Percentiles rank a stretch among this genome's conserved stretches.
phyloP scores from a whole-genome alignment of 1,140 invertebrate species.

The Calycopis cecrops region DNA sequence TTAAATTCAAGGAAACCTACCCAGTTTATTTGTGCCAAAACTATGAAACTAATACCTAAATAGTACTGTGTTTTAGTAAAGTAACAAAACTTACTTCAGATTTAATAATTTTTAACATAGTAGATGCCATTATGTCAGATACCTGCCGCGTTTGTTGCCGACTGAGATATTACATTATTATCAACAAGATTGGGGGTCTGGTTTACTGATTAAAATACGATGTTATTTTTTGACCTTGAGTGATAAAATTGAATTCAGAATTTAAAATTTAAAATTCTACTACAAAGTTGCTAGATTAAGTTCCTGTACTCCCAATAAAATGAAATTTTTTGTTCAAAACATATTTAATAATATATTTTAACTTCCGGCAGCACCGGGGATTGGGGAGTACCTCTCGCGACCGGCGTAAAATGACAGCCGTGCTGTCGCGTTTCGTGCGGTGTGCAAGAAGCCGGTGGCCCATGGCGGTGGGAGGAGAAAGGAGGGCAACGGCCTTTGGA shows the following conservation, averaged over 20 bases:
- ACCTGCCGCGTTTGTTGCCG: slow-evolving; percentile 3
- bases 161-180: slow-evolving; percentile 8
- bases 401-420: too few species aligned
- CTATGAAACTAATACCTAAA: not conserved
- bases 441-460: too few species aligned
- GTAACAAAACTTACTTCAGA: slow-evolving; percentile 52
- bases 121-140: slow-evolving; percentile 43
- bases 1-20: slow-evolving; percentile 8
- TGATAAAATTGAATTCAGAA: slow-evolving; percentile 59
- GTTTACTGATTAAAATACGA: slow-evolving; percentile 66
- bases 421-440: too few species aligned
- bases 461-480: too few species aligned
- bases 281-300: too few species aligned
- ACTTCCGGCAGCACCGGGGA: slow-evolving; percentile 34
- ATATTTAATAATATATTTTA: too few species aligned
- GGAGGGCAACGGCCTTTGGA: too few species aligned
- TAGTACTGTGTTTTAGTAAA: not conserved
- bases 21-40: not conserved
- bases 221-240: slow-evolving; percentile 59
- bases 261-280: too few species aligned
- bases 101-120: slow-evolving; percentile 63
- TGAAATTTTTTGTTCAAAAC: too few species aligned
- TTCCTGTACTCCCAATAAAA: too few species aligned
- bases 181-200: slow-evolving; percentile 31
- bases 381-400: too few species aligned